These are phyloP conservation scores for Hetaerina americana DNA, from an alignment of 1,140 invertebrate species.

Conservation along the genomic window DNA sequence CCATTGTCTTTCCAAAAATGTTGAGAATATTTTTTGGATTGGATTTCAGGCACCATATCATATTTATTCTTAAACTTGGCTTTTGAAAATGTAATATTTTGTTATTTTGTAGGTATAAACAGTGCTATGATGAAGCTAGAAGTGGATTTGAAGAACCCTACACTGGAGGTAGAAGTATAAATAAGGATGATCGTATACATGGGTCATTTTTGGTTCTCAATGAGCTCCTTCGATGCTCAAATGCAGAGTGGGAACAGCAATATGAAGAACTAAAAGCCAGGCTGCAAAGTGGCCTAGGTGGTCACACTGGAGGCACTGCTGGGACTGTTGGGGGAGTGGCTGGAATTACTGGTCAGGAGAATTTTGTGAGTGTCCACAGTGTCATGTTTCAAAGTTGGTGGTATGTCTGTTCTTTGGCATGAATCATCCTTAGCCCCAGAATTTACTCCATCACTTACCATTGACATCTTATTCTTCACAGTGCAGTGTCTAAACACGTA, in stretches of 20 bases:
- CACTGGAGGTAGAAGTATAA: slow-evolving; percentile 59
- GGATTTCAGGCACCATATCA: not conserved
- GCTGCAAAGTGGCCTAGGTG: not conserved
- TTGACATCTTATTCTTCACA: no score
- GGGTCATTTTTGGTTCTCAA: slow-evolving; percentile 88
- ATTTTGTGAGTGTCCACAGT: not conserved
- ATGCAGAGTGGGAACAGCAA: slow-evolving; percentile 73
- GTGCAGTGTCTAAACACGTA: no score
- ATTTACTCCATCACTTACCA: no score
- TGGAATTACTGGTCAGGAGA: not conserved
- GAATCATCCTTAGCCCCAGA: no score
- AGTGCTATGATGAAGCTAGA: slow-evolving; percentile 81
- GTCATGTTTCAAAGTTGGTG: no score
- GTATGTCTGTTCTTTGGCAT: no score
- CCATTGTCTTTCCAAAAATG: not conserved
- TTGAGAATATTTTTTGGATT: not conserved
- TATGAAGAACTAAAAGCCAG: slow-evolving; percentile 46
- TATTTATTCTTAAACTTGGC: no score
- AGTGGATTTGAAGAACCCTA: slow-evolving; percentile 61
- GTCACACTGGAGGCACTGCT: not conserved
- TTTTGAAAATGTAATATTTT: slow-evolving; percentile 6
- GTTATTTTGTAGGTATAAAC: slow-evolving; percentile 41
- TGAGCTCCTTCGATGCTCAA: slow-evolving; percentile 85
- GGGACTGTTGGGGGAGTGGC: not conserved
- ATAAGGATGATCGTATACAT: slow-evolving; percentile 82